Conservation (phyloP, 2,113 vertebrate genomes). For the Lethenteron camtschaticum region DNA sequence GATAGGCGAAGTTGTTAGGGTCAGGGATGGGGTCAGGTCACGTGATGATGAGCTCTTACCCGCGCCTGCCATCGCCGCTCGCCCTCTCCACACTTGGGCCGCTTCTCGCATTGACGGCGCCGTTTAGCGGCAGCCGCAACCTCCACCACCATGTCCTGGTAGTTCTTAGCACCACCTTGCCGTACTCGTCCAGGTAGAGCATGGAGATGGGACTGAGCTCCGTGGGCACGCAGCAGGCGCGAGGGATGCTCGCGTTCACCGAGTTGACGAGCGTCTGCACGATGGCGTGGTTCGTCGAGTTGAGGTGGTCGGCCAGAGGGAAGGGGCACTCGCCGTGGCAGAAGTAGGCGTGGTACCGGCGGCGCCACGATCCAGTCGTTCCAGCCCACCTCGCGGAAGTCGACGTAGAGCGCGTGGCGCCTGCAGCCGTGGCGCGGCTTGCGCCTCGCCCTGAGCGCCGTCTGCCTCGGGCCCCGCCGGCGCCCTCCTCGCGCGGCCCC, state of each 20-base stretch:
- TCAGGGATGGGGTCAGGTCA: no score
- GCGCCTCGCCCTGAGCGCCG: conserved; percentile 45
- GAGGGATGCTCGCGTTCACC: conserved; percentile 91
- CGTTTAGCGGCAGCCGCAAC: conserved; percentile 72
- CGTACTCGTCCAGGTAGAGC: conserved; percentile 91
- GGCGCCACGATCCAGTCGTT: conserved; percentile 99
- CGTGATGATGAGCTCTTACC: no score
- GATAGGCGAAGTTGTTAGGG: no score
- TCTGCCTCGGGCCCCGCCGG: conserved; percentile 20
- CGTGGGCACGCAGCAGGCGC: conserved; percentile 88
- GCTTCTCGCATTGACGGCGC: no score
- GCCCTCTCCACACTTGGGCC: no score
- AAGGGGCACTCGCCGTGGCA: conserved; percentile 96
- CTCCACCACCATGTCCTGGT: conserved; percentile 99
- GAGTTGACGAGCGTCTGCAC: conserved; percentile 98
- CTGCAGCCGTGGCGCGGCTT: conserved; percentile 78
- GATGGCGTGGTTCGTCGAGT: conserved; percentile 95
- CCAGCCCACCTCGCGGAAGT: conserved; percentile 98
- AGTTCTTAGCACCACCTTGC: conserved; percentile 97
- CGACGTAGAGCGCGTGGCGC: conserved; percentile 75
- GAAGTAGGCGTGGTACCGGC: conserved; percentile 88
- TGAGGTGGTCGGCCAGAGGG: conserved; percentile 82
- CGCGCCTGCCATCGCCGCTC: no score
- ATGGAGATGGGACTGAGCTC: conserved; percentile 94
- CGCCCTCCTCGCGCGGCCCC: conserved; percentile 42